Conservation (phyloP, 30 jellyfish, hydroid and myxozoan species). For the Aurelia coerulea region DNA sequence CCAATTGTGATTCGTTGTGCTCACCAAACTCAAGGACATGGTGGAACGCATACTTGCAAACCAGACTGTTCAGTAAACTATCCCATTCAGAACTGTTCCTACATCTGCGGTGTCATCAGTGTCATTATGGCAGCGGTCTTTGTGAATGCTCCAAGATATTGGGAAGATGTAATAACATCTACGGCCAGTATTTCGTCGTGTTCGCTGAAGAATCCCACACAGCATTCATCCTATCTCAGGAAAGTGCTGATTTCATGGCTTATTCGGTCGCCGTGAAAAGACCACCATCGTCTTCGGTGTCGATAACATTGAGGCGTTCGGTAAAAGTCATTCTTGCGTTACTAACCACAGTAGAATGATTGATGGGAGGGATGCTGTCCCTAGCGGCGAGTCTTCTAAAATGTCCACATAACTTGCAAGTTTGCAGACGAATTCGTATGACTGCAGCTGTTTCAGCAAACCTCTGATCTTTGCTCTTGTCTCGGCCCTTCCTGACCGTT, state of each 20-base stretch:
- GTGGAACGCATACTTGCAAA: constrained; percentile 5
- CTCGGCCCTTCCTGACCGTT: constrained; percentile 50
- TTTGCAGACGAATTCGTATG: constrained; percentile 51
- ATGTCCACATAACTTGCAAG: constrained; percentile 62
- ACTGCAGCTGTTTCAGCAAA: constrained; percentile 35
- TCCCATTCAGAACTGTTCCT: too few species aligned
- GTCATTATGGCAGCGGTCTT: too few species aligned
- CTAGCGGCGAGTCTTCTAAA: constrained; percentile 42
- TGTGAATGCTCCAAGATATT: too few species aligned
- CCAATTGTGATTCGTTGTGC: not conserved
- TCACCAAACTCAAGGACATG: constrained; percentile 1
- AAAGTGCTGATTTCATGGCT: not conserved
- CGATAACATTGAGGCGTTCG: not conserved
- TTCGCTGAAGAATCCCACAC: too few species aligned
- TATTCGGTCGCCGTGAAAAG: constrained; percentile 10
- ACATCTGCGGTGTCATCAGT: too few species aligned
- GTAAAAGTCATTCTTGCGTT: not conserved
- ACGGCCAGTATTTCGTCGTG: too few species aligned
- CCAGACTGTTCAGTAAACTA: too few species aligned
- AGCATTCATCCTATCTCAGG: too few species aligned
- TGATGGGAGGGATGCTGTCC: constrained; percentile 22
- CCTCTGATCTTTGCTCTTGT: constrained; percentile 70
- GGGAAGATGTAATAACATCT: too few species aligned
- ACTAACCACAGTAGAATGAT: not conserved
- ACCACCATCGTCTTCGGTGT: not conserved